Conservation (phyloP, 2,888 invertebrate species). For the Trilocha varians region DNA sequence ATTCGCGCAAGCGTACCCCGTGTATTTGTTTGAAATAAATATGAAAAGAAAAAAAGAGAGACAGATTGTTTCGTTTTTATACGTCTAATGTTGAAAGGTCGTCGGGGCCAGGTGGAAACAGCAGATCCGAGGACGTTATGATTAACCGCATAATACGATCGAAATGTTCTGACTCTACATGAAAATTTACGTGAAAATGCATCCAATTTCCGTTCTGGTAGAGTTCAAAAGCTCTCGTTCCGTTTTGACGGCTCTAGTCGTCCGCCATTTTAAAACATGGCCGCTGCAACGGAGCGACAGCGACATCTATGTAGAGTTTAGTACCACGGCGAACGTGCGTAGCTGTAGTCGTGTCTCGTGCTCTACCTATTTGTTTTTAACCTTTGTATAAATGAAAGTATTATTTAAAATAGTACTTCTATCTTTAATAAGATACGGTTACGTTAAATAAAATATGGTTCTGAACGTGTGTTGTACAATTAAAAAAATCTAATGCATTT, state of each 20-base stretch:
- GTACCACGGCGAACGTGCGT: conserved; percentile 59
- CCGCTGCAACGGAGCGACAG: conserved; percentile 31
- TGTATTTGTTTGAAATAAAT: conserved; percentile 4
- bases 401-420: conserved; percentile 43
- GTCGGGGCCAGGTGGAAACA: conserved; percentile 5
- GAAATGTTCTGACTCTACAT: conserved; percentile 32
- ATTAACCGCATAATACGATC: conserved; percentile 51
- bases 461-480: conserved; percentile 20
- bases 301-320: conserved; percentile 64
- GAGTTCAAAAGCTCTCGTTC: conserved; percentile 23
- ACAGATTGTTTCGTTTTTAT: conserved; percentile 5
- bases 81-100: conserved; percentile 3
- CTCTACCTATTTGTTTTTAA: conserved; percentile 42
- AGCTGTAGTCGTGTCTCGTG: conserved; percentile 35
- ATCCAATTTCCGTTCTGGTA: not conserved
- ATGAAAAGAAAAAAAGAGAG: conserved; percentile 2
- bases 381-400: conserved; percentile 54
- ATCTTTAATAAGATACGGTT: conserved; percentile 25
- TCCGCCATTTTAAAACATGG: conserved; percentile 66
- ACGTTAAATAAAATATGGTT: conserved; percentile 21
- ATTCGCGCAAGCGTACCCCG: conserved; percentile 6
- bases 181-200: conserved; percentile 15
- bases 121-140: conserved; percentile 26
- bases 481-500: conserved; percentile 62
- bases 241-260: conserved; percentile 45